phyloP scores from a whole-genome alignment of 1,140 invertebrate species.

The Ridgeia piscesae region DNA sequence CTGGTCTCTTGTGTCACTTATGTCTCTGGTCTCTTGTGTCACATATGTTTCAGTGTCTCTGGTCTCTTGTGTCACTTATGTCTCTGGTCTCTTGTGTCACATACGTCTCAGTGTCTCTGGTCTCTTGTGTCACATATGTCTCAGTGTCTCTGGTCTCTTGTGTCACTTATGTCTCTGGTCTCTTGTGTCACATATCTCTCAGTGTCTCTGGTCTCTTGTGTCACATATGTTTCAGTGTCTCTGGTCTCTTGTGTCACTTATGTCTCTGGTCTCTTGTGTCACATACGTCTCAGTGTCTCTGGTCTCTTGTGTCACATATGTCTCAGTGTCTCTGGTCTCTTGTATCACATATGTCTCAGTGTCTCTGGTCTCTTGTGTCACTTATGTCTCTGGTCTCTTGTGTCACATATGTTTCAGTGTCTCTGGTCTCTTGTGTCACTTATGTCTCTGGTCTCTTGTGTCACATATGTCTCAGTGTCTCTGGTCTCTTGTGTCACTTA shows the following conservation, averaged over 20 bases:
- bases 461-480: no score
- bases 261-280: no score
- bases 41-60: no score
- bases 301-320: constrained; percentile 26
- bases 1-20: constrained; percentile 47
- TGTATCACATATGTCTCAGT: constrained; percentile 40
- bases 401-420: constrained; percentile 36
- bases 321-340: no score
- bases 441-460: no score
- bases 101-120: no score
- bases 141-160: constrained; percentile 16
- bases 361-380: constrained; percentile 25
- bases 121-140: constrained; percentile 43
- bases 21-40: no score
- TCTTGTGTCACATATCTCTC: no score
- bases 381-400: constrained; percentile 42
- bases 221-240: constrained; percentile 38
- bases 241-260: constrained; percentile 47
- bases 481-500: no score
- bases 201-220: constrained; percentile 45
- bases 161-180: constrained; percentile 36
- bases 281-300: no score
- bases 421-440: constrained; percentile 48
- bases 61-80: no score
- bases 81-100: constrained; percentile 30